Base-by-base conservation (phyloP, 2,113 vertebrate species). In the Caretta caretta region DNA sequence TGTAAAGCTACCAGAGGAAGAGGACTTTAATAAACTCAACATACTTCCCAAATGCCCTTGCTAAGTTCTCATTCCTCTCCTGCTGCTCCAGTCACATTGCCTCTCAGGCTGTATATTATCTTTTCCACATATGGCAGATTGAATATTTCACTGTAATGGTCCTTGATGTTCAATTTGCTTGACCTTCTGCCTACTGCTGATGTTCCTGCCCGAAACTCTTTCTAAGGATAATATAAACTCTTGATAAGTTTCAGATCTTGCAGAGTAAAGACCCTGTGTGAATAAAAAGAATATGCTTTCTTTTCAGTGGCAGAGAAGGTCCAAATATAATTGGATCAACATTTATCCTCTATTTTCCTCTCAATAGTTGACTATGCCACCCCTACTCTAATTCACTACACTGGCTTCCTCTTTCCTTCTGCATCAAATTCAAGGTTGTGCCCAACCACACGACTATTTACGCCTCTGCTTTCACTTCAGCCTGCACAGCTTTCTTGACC, bases 11-110 rank as follows among this genome's bases (percentile, higher is more conserved):
- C 89, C 29, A 48, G 16, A 76, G 31, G 76, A 84, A 83, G 25
- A 88, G 83, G 86, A 75, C 54, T 94, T 87, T 38, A 95, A 96
- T 38, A 95, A 96, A 92, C 27, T 69, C 88, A 86, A 89, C 49
- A 48, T 49, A 78, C 4, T 75, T 72, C 49, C 51, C 46, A 9
- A 1, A 10, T 49, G 79, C 17, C 80, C 25, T 81, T 54, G 51
- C 83, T 62, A 54, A 76, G 75, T 4, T 17, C 16, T 87, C 35
- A 5, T 79, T 96, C 79, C 38, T 93, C 54, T 93, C 80, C 80
- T 95, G 82, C 91, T 91, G 50, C 53, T 91, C 49, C 84, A 88
- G 48, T 38, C 76, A 50, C 54, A 46, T 29, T 75, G 27, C 16
- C 78, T 92, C 90, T 91, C 2, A 0, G 0, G 0, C 31, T 82